Evolutionary conservation across 2,797 vertebrate species (phyloP).

Genomic region (Ataeniobius toweri): DNA sequence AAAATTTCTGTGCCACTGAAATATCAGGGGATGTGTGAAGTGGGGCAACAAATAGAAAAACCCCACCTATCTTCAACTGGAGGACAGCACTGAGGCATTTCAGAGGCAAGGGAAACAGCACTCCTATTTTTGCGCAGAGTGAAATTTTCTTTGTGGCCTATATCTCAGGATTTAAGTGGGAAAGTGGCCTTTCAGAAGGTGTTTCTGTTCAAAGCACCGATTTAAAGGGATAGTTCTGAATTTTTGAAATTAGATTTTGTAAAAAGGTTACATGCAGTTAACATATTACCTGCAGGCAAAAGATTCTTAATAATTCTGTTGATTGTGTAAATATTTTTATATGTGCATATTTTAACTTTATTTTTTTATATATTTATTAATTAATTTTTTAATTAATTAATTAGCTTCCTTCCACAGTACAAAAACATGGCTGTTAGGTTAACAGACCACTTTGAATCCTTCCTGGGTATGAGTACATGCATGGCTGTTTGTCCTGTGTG

Average conservation of each 20-base stretch:
- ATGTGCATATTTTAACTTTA: not conserved
- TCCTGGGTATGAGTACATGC: not conserved
- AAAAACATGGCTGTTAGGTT: not conserved
- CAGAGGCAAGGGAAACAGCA: not conserved
- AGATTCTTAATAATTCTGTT: not conserved
- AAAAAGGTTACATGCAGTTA: not conserved
- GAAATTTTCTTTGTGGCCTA: not conserved
- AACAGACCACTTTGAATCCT: not conserved
- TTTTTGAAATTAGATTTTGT: not conserved
- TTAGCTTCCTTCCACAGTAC: not conserved
- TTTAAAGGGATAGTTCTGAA: not conserved
- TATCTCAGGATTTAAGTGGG: not conserved
- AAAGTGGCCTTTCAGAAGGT: not conserved
- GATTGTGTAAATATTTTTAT: not conserved
- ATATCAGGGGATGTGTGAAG: constrained; percentile 14
- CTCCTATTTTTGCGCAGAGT: not conserved
- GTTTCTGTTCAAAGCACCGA: not conserved
- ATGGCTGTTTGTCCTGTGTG: not conserved
- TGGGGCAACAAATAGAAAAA: constrained; percentile 18
- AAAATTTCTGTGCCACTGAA: constrained; percentile 12
- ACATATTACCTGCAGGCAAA: not conserved
- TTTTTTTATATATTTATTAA: not conserved
- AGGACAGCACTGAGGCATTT: constrained; percentile 17
- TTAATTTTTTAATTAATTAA: not conserved
- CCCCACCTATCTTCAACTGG: constrained; percentile 19